phyloP scores from a whole-genome alignment of 2,113 vertebrate genomes.

The Callospermophilus lateralis region DNA sequence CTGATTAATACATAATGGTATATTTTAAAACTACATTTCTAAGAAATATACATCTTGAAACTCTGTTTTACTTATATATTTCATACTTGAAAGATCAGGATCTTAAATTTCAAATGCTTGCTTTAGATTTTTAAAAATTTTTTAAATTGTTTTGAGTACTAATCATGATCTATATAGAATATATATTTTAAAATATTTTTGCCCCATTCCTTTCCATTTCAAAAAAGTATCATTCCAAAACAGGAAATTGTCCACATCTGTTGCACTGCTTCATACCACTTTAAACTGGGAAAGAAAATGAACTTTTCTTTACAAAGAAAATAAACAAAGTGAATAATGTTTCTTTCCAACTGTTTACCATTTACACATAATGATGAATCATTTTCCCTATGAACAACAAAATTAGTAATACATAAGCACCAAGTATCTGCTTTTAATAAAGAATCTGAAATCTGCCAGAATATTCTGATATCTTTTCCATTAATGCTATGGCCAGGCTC shows the following conservation, averaged over 20 bases:
- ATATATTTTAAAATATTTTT: conserved; percentile 3
- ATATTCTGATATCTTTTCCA: conserved; percentile 38
- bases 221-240: neutral
- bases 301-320: conserved; percentile 54
- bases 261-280: neutral
- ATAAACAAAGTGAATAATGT: neutral
- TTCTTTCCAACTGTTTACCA: conserved; percentile 7
- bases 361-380: conserved; percentile 20
- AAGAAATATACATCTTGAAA: neutral
- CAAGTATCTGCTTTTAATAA: conserved; percentile 69
- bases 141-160: conserved; percentile 1
- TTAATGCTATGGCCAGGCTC: neutral
- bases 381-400: neutral
- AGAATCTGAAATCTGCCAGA: conserved; percentile 18
- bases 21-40: conserved; percentile 3
- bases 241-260: neutral
- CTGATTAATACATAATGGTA: neutral
- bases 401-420: conserved; percentile 43
- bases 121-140: neutral
- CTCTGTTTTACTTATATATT: neutral
- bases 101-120: conserved; percentile 25
- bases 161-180: neutral
- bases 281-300: conserved; percentile 7
- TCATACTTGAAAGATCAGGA: neutral
- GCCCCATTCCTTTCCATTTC: neutral